Percentiles rank a stretch among this genome's conserved stretches.
phyloP scores from a whole-genome alignment of 2,113 vertebrate species.

The Colossoma macropomum region DNA sequence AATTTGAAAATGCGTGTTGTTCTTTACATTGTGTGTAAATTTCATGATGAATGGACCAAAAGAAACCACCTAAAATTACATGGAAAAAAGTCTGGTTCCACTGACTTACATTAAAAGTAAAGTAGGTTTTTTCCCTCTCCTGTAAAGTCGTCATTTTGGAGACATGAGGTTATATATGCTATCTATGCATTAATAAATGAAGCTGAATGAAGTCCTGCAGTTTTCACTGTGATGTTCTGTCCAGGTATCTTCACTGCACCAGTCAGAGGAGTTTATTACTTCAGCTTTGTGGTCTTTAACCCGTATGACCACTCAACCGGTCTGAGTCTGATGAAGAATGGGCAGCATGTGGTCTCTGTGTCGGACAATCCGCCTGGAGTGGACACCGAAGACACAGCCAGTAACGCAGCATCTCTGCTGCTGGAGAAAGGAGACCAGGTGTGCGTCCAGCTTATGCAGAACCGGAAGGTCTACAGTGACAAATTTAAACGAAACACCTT shows the following conservation, averaged over 20 bases:
- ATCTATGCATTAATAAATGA: too few species aligned
- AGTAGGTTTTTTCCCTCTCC: too few species aligned
- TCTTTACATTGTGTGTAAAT: too few species aligned
- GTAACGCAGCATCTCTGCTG: slow-evolving; percentile 26
- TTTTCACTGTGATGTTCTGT: background rate
- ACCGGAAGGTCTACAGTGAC: slow-evolving; percentile 22
- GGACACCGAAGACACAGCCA: slow-evolving; percentile 32
- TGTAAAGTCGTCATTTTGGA: too few species aligned
- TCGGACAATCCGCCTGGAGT: background rate
- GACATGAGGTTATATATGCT: too few species aligned
- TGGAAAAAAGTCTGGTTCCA: too few species aligned
- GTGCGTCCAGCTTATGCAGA: background rate
- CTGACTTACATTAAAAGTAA: too few species aligned
- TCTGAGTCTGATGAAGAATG: slow-evolving; percentile 21
- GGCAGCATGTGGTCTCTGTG: slow-evolving; percentile 3
- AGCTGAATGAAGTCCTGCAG: background rate
- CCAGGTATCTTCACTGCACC: slow-evolving; percentile 31
- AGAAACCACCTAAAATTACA: too few species aligned
- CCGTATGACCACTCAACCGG: background rate
- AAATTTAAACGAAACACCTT: slow-evolving; percentile 21
- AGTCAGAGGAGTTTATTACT: slow-evolving; percentile 36
- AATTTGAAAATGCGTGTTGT: too few species aligned
- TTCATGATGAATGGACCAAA: too few species aligned
- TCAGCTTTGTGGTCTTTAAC: slow-evolving; percentile 40
- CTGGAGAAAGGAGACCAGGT: slow-evolving; percentile 29